Evolutionary conservation across 2,797 vertebrate species (phyloP), one percentile per base, ranked within the genome.

Genomic region (Pseudocheirus occidentalis): DNA sequence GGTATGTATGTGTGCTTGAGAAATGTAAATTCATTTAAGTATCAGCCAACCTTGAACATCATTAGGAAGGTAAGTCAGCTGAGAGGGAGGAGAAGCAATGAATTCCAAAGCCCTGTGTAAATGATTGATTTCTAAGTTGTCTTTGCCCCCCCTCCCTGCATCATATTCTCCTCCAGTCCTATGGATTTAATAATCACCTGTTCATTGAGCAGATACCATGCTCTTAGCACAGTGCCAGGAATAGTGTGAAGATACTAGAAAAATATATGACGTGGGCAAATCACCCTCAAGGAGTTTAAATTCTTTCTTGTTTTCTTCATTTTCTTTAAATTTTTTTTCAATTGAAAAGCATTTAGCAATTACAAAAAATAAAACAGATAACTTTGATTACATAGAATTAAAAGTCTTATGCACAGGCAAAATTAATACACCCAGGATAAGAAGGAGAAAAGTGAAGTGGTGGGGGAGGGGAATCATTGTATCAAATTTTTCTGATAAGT

Each of bases 31-130:
- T 57, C n/a, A 66, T 90, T 93, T 92, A 53, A 95, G 40, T 53
- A 28, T 66, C 92, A 94, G 62, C 31, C 89, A 94, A 91, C 11
- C 55, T 31, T 81, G 5, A 96, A 92, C 18, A 54, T 92, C 93
- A 95, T 73, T 92, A 89, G 53, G n/a, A 94, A 92, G 93, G 53
- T 90, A 91, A 93, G 90, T 93, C 66, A 91, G 13, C 40, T 50
- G 73, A 18, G 54, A 81, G 18, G 12, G n/a, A n/a, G 13, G 34
- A 21, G n/a, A 81, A 81, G n/a, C 24, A 46, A 81, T 9, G n/a
- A 81, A 73, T 40, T 73, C 16, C n/a, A 40, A 73, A 46, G n/a
- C 0, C 40, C 66, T 46, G 40, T 40, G 21, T 81, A 81, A 46
- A 24, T 81, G 2, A 81, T 81, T 81, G 46, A 46, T 46, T 81